Percentiles rank a stretch among this genome's conserved stretches.
Conservation (phyloP, 2,888 invertebrate genomes). For the Chaetoderma sp. region DNA sequence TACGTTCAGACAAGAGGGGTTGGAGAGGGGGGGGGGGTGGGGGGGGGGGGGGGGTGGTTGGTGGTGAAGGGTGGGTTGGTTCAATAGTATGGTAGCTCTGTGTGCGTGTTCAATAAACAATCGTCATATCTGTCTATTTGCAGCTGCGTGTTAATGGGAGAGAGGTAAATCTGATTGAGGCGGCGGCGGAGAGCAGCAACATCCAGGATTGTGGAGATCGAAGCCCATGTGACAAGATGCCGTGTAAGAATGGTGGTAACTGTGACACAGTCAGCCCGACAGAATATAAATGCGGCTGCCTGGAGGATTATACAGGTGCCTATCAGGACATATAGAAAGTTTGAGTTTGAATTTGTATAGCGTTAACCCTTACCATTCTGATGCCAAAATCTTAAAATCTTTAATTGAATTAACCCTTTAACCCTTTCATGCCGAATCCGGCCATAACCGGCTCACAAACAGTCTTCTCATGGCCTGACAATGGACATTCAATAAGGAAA, state of each 20-base stretch:
- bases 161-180: conserved; percentile 78
- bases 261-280: conserved; percentile 74
- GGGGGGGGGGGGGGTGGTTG: too few relatives aligned
- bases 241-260: conserved; percentile 78
- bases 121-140: conserved; percentile 36
- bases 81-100: too few relatives aligned
- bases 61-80: too few relatives aligned
- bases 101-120: too few relatives aligned
- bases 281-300: conserved; percentile 74
- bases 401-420: too few relatives aligned
- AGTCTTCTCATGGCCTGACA: too few relatives aligned
- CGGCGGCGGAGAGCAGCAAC: conserved; percentile 82
- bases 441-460: too few relatives aligned
- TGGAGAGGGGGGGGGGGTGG: too few relatives aligned
- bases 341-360: background rate
- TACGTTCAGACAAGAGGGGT: too few relatives aligned
- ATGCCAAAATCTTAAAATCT: too few relatives aligned
- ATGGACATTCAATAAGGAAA: too few relatives aligned
- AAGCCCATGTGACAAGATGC: conserved; percentile 71
- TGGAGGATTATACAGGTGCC: conserved; percentile 60
- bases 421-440: too few relatives aligned
- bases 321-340: background rate
- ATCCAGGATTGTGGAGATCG: conserved; percentile 80
- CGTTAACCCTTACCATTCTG: background rate
- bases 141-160: conserved; percentile 79